phyloP scores from a whole-genome alignment of 2,888 invertebrate genomes.

The Ramazzottius varieornatus region DNA sequence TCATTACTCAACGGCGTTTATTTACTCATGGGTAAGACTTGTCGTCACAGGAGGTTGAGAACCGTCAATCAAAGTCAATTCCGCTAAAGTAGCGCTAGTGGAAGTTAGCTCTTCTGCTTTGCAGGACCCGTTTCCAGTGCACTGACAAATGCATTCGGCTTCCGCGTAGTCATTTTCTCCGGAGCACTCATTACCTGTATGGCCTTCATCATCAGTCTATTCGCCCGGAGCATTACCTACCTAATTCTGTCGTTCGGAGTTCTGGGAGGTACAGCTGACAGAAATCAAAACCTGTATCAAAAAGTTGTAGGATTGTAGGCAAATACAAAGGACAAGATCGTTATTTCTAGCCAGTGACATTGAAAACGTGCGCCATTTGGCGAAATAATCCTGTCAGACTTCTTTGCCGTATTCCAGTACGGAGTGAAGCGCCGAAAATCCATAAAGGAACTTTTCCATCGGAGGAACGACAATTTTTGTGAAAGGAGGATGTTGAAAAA shows the following conservation, averaged over 20 bases:
- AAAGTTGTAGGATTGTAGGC: too few species aligned
- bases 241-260: neutral
- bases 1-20: constrained; percentile 3
- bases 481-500: too few species aligned
- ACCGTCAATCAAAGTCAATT: neutral
- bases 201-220: neutral
- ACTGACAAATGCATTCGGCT: neutral
- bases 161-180: neutral
- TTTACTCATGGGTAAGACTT: neutral
- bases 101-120: neutral
- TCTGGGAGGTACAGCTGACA: neutral
- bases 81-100: neutral
- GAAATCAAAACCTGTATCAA: too few species aligned
- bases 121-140: neutral
- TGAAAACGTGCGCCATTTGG: too few species aligned
- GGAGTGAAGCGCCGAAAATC: too few species aligned
- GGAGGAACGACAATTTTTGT: too few species aligned
- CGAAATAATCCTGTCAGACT: too few species aligned
- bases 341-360: too few species aligned
- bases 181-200: neutral
- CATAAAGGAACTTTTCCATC: too few species aligned
- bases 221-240: neutral
- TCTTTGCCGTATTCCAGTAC: too few species aligned
- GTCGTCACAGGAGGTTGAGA: neutral
- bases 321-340: too few species aligned